These are phyloP conservation scores for Ophion slaviceki DNA, from an alignment of 2,888 invertebrate species.

Conservation along the genomic window DNA sequence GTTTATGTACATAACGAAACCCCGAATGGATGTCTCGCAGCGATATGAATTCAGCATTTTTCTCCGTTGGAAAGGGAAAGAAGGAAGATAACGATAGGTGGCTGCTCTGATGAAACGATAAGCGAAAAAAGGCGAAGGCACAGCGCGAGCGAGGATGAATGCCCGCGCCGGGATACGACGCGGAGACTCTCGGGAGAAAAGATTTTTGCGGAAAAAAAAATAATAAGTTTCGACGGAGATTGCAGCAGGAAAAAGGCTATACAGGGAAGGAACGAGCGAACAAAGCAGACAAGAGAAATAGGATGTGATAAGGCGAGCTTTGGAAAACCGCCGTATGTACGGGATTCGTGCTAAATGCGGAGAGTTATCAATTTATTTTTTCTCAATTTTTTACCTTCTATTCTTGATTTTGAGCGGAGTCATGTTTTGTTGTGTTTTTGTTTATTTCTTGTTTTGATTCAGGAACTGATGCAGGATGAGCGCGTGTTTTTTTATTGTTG, in stretches of 20 bases:
- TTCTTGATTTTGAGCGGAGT: no score
- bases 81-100: conserved; percentile 6
- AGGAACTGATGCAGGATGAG: no score
- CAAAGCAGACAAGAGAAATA: conserved; percentile 10
- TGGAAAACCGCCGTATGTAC: conserved; percentile 6
- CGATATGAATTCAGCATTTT: conserved; percentile 29
- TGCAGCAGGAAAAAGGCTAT: background rate
- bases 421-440: no score
- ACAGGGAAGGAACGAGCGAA: conserved; percentile 1
- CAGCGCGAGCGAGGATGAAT: conserved; percentile 10
- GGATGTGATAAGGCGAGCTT: conserved; percentile 19
- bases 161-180: conserved; percentile 7
- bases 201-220: conserved; percentile 29
- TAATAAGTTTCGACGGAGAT: conserved; percentile 46
- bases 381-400: background rate
- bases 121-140: conserved; percentile 10
- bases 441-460: no score
- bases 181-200: conserved; percentile 3
- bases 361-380: conserved; percentile 29
- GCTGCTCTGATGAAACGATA: conserved; percentile 37
- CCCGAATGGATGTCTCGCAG: conserved; percentile 8
- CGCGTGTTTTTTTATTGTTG: no score
- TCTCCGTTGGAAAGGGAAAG: background rate
- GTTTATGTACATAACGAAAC: background rate
- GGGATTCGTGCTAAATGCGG: conserved; percentile 13